Evolutionary conservation across 2,113 vertebrate genomes (phyloP).

Genomic region (Oceanites oceanicus): DNA sequence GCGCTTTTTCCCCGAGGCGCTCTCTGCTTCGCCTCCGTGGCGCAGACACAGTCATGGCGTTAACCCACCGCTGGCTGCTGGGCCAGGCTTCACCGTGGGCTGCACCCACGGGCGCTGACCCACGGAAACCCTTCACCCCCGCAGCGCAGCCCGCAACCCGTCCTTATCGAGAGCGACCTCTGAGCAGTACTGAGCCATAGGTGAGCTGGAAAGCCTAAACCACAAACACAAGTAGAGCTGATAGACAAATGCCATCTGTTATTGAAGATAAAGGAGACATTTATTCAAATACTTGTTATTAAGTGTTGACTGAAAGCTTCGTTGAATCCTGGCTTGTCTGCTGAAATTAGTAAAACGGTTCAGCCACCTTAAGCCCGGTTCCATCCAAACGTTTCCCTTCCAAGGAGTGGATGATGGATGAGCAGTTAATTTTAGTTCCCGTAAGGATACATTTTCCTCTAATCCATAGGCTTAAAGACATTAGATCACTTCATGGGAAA

Average conservation of each 20-base stretch:
- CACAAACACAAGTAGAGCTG: not conserved
- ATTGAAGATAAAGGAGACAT: not conserved
- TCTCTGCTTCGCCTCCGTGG: not conserved
- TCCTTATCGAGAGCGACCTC: not conserved
- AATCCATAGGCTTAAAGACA: slow-evolving; percentile 13
- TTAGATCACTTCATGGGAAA: slow-evolving; percentile 35
- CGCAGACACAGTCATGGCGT: not conserved
- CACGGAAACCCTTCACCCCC: not conserved
- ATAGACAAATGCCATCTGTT: not conserved
- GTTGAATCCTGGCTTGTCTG: not conserved
- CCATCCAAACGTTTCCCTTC: not conserved
- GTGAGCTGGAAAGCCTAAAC: not conserved
- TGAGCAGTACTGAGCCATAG: not conserved
- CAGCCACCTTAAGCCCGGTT: not conserved
- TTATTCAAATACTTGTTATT: not conserved
- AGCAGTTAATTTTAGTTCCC: slow-evolving; percentile 41
- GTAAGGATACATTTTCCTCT: slow-evolving; percentile 16
- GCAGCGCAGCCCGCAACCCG: rapidly evolving
- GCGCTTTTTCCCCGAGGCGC: not conserved
- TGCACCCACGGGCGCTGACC: not conserved
- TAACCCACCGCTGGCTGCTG: not conserved
- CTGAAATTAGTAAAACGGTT: not conserved
- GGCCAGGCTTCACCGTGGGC: rapidly evolving
- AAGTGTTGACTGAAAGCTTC: not conserved
- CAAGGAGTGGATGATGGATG: not conserved